phyloP scores from a whole-genome alignment of 2,888 invertebrate genomes.

The Dioctria linearis region DNA sequence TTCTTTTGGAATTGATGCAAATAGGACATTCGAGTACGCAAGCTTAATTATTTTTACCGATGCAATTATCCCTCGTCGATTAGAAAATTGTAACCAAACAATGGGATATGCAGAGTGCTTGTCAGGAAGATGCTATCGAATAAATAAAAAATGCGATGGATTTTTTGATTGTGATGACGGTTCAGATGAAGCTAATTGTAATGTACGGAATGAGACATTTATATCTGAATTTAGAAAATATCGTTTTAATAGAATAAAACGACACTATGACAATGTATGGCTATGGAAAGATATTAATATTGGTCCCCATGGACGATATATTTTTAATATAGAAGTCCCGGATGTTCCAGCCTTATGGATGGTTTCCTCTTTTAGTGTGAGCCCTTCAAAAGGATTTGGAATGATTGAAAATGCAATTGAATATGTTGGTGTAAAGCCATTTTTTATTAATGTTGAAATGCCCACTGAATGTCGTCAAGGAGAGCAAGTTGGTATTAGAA shows the following conservation, averaged over 20 bases:
- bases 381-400: constrained; percentile 88
- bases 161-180: constrained; percentile 85
- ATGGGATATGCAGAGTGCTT: constrained; percentile 86
- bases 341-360: constrained; percentile 92
- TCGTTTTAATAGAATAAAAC: constrained; percentile 88
- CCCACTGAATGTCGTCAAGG: constrained; percentile 88
- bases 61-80: constrained; percentile 81
- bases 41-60: constrained; percentile 94
- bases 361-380: constrained; percentile 92
- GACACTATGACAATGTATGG: constrained; percentile 96
- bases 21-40: constrained; percentile 92
- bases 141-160: constrained; percentile 85
- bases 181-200: constrained; percentile 87
- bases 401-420: constrained; percentile 85
- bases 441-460: constrained; percentile 96
- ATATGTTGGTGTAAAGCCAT: constrained; percentile 92
- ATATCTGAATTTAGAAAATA: constrained; percentile 81
- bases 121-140: constrained; percentile 84
- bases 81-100: constrained; percentile 80
- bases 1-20: constrained; percentile 93
- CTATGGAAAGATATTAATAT: constrained; percentile 95
- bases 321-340: constrained; percentile 90
- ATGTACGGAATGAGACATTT: constrained; percentile 78
- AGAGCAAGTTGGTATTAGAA: constrained; percentile 93
- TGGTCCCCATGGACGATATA: constrained; percentile 90